These are phyloP conservation scores for Eupithecia inturbata DNA, from an alignment of 2,888 invertebrate genomes.

Conservation along the genomic window DNA sequence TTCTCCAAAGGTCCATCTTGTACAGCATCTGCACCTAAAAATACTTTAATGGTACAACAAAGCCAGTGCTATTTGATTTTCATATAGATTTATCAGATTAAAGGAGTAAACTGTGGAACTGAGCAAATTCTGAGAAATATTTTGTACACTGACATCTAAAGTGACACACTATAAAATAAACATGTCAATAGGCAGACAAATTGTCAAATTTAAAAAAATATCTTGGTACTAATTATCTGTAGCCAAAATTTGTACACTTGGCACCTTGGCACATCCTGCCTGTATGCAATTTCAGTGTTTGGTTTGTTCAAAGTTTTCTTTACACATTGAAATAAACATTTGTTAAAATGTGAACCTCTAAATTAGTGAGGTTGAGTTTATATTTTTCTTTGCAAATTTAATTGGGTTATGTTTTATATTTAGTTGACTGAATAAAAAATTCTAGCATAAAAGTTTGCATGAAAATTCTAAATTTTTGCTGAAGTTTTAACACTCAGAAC, in stretches of 20 bases:
- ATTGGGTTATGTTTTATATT: no score
- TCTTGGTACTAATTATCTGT: background rate
- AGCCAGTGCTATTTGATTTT: background rate
- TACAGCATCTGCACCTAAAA: conserved; percentile 39
- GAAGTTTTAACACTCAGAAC: no score
- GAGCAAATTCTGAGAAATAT: conserved; percentile 2
- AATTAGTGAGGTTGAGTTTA: background rate
- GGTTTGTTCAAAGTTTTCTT: background rate
- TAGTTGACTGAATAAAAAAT: no score
- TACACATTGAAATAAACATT: no score
- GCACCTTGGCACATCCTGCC: background rate
- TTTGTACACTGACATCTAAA: conserved; percentile 54
- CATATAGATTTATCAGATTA: background rate
- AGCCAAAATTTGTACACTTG: background rate
- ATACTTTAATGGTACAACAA: conserved; percentile 31
- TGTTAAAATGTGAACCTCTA: background rate
- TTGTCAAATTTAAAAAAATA: background rate
- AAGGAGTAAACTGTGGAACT: background rate
- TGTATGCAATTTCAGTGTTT: background rate
- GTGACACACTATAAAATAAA: conserved; percentile 58
- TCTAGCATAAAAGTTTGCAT: no score
- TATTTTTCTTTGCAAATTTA: background rate
- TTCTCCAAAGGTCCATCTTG: conserved; percentile 34
- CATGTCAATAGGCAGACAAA: conserved; percentile 46
- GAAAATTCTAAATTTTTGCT: no score